Conservation (phyloP, 2,888 invertebrate species). For the Metalampra italica region DNA sequence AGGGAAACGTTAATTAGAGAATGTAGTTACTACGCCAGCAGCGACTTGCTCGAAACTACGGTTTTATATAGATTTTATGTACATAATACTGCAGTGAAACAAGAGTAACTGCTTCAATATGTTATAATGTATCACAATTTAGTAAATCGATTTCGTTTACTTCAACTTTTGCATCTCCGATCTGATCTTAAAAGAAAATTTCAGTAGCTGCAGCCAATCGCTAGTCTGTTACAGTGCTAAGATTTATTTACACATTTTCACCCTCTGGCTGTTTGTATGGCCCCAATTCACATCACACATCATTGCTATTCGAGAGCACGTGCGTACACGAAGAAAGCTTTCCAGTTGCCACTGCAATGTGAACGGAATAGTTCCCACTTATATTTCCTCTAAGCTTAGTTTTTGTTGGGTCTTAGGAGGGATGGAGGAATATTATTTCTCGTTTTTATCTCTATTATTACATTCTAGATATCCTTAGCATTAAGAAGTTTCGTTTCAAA, state of each 20-base stretch:
- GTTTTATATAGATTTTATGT: background rate
- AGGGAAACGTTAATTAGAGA: background rate
- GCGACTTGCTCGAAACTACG: background rate
- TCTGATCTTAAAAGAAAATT: too few relatives aligned
- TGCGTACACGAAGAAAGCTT: constrained; percentile 27
- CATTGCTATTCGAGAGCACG: constrained; percentile 32
- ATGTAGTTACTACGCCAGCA: background rate
- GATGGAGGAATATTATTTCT: background rate
- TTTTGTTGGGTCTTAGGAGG: background rate
- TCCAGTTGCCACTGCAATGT: constrained; percentile 21
- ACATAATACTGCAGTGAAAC: too few relatives aligned
- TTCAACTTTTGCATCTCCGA: too few relatives aligned
- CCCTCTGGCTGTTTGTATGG: background rate
- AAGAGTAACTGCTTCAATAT: too few relatives aligned
- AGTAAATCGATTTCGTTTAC: too few relatives aligned
- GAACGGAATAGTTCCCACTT: constrained; percentile 24
- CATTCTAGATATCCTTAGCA: background rate
- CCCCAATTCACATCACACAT: constrained; percentile 1
- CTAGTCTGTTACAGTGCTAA: background rate
- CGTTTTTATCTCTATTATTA: too few relatives aligned
- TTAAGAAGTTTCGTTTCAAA: background rate
- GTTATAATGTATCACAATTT: too few relatives aligned
- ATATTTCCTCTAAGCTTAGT: constrained; percentile 8
- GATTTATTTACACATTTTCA: background rate
- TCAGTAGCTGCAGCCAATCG: too few relatives aligned